These are phyloP conservation scores for Xiphophorus hellerii DNA, from an alignment of 2,113 vertebrate genomes.

Conservation along the genomic window DNA sequence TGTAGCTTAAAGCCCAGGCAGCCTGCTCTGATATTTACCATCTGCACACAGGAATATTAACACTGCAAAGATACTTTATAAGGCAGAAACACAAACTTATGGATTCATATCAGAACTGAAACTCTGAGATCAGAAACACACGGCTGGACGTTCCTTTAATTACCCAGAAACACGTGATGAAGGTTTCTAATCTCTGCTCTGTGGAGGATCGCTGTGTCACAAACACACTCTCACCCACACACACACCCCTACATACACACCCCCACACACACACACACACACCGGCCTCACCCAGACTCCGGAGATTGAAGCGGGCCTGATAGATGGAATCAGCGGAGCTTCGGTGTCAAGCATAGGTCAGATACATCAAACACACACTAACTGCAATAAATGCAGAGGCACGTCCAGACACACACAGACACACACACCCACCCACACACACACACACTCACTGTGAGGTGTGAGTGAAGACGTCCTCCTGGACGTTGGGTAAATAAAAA, in stretches of 20 bases:
- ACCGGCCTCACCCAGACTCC: neutral
- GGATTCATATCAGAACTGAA: neutral
- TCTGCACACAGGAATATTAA: neutral
- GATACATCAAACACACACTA: constrained; percentile 11
- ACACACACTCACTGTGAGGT: neutral
- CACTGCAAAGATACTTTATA: neutral
- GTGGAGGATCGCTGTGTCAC: constrained; percentile 21
- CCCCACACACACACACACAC: constrained; percentile 4
- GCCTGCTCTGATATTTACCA: neutral
- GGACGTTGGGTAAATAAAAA: constrained; percentile 14
- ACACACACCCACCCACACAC: constrained; percentile 1
- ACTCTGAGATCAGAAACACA: neutral
- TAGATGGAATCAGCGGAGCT: constrained; percentile 13
- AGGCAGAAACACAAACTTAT: constrained; percentile 7
- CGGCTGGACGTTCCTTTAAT: constrained; percentile 51
- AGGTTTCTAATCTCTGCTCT: constrained; percentile 21
- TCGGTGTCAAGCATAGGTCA: constrained; percentile 45
- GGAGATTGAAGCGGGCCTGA: neutral
- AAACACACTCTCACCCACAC: constrained; percentile 7
- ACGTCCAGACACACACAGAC: neutral
- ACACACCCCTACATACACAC: constrained; percentile 11
- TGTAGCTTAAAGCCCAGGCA: neutral
- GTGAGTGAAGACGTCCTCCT: constrained; percentile 19
- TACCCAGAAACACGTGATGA: constrained; percentile 41
- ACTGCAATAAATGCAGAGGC: constrained; percentile 26